Percentiles rank a stretch among this genome's conserved stretches.
phyloP scores from a whole-genome alignment of 2,888 invertebrate species.

The Sycophila texana region DNA sequence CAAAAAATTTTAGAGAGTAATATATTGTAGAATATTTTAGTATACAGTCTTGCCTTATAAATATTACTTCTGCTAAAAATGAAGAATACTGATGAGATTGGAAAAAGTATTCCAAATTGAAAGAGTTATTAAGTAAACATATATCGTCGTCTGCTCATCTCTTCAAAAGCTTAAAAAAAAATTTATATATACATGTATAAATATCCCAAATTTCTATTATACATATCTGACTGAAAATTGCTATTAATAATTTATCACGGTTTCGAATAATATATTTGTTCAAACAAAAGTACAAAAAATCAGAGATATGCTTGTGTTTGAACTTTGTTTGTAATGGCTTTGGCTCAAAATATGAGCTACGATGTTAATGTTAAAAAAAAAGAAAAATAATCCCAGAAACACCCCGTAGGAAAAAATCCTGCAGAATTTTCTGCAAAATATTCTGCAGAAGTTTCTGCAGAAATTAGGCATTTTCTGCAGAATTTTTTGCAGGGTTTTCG shows the following conservation, averaged over 20 bases:
- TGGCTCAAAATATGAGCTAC: constrained; percentile 19
- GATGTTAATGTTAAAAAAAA: not conserved
- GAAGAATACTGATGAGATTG: constrained; percentile 44
- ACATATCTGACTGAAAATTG: constrained; percentile 39
- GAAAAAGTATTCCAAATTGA: constrained; percentile 36
- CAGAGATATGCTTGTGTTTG: constrained; percentile 33
- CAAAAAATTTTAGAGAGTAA: constrained; percentile 37
- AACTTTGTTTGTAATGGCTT: constrained; percentile 38
- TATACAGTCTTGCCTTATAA: constrained; percentile 45
- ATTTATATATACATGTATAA: constrained; percentile 47
- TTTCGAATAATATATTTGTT: constrained; percentile 23
- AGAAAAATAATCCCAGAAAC: not conserved
- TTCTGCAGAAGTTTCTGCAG: too few relatives aligned
- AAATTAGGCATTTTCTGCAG: too few relatives aligned
- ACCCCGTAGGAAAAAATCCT: too few relatives aligned
- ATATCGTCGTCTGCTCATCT: constrained; percentile 15
- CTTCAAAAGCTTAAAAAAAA: constrained; percentile 35
- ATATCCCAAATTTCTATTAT: constrained; percentile 39
- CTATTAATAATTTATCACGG: constrained; percentile 24
- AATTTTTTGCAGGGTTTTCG: too few relatives aligned
- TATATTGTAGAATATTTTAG: constrained; percentile 29
- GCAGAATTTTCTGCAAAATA: too few relatives aligned
- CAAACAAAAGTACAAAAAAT: constrained; percentile 23
- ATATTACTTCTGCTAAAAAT: constrained; percentile 38
- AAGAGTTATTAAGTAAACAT: constrained; percentile 32